Conservation (phyloP, 2,888 invertebrate genomes). For the Periphyllus acericola region DNA sequence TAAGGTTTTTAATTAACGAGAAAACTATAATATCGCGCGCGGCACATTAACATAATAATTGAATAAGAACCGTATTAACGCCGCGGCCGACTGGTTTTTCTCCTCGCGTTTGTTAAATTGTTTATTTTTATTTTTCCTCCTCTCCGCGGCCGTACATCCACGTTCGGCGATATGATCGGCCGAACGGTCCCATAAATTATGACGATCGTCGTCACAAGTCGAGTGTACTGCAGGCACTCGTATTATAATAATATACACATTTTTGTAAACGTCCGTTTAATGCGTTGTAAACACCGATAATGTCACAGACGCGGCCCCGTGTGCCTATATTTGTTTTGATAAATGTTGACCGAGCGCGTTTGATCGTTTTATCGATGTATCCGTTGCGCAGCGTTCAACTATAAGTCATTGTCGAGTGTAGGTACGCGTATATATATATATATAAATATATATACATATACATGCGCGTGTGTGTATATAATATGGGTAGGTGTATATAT, state of each 20-base stretch:
- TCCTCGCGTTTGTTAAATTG: background rate
- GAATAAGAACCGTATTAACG: background rate
- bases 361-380: background rate
- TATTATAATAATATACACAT: background rate
- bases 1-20: background rate
- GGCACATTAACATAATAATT: constrained; percentile 8
- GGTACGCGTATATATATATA: background rate
- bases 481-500: background rate
- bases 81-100: background rate
- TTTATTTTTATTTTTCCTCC: background rate
- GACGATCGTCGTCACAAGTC: background rate
- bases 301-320: background rate
- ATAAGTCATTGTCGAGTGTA: constrained; percentile 1
- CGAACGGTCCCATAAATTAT: background rate
- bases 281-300: background rate
- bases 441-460: no score
- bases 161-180: background rate
- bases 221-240: background rate
- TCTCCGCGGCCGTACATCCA: background rate
- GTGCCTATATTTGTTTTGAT: background rate
- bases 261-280: background rate
- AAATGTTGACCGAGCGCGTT: background rate
- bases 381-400: background rate
- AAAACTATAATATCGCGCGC: background rate
- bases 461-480: no score